Evolutionary conservation across 2,113 vertebrate species (phyloP), one percentile per base, ranked within the genome.

Genomic region (Thamnophis sirtalis): DNA sequence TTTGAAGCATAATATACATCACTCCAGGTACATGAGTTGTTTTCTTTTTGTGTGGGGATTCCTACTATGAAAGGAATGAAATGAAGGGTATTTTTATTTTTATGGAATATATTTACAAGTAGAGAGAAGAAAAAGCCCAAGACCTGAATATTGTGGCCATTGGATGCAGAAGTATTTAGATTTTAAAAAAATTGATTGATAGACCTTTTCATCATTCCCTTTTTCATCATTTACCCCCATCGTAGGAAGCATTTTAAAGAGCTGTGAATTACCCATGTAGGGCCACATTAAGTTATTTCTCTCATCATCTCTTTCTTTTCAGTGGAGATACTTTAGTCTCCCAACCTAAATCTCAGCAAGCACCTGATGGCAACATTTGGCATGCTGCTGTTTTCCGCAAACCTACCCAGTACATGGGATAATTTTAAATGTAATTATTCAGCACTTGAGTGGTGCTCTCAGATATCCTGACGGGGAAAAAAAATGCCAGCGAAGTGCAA

Each of bases 401-500:
- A 9, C 73, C 88, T 91, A 49, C 90, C 86, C 89, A 26, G 24
- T 63, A 15, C 53, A 0, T 53, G 88, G 80, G 48, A 54, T 1
- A 28, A 84, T 73, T 87, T 89, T 88, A 84, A 92, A 90, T 92
- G 93, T 94, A 86, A 50, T 94, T 92, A 49, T 84, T 87, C 89
- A 9, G 1, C 19, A 53, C 53, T 95, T 91, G 85, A 0, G 8
- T 73, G 94, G 91, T 85, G 28, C 94, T 89, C 91, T 3, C 84
- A 85, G 94, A 73, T 93, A 84, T 92, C 91, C 48, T 68, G 93
- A 87, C 33, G 91, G 60, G 13, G 11, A 24, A 43, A 58, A 90
- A 90, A 92, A 88, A 0, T 84, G 87, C 89, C 88, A 92, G 93
- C 86, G 92, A 53, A 93, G 90, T 43, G 90, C 86, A 89, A 56